Percentiles rank a stretch among this genome's conserved stretches.
Evolutionary conservation across 2,888 invertebrate genomes (phyloP).

Genomic region (Altica lythri): DNA sequence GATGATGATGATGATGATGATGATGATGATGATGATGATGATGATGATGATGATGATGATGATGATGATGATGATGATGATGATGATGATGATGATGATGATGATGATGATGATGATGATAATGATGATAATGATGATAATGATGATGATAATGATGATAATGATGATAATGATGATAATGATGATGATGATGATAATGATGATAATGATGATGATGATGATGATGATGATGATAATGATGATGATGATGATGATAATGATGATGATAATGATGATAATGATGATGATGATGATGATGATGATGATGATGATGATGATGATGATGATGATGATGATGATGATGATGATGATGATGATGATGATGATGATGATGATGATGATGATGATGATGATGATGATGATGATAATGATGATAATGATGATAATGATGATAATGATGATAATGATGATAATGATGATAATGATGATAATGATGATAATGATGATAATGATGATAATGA

Average conservation of each 20-base stretch:
- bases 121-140: constrained; percentile 3
- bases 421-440: neutral
- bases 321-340: constrained; percentile 3
- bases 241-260: constrained; percentile 1
- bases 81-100: constrained; percentile 3
- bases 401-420: constrained; percentile 1
- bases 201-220: constrained; percentile 2
- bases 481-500: constrained; percentile 1
- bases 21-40: constrained; percentile 2
- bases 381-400: constrained; percentile 3
- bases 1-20: constrained; percentile 5
- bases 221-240: constrained; percentile 1
- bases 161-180: constrained; percentile 1
- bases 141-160: constrained; percentile 1
- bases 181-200: constrained; percentile 2
- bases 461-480: constrained; percentile 1
- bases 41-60: constrained; percentile 2
- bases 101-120: constrained; percentile 2
- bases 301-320: constrained; percentile 2
- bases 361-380: constrained; percentile 1
- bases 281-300: constrained; percentile 5
- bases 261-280: constrained; percentile 1
- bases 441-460: constrained; percentile 1
- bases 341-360: constrained; percentile 3
- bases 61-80: constrained; percentile 3